These are phyloP conservation scores for Choristoneura rosaceana DNA, from an alignment of 2,888 invertebrate genomes.

Conservation along the genomic window DNA sequence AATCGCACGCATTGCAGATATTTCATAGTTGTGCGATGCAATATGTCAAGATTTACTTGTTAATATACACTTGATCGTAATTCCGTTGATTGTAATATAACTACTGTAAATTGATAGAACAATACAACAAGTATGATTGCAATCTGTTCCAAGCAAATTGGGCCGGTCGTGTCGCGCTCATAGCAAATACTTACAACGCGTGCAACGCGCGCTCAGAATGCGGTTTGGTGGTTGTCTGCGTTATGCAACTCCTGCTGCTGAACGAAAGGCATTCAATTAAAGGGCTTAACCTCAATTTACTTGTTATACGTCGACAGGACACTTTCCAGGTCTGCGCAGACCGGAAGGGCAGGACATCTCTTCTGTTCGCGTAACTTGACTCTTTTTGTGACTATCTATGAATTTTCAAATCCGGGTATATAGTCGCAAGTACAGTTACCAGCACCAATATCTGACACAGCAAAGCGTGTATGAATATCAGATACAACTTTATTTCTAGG, in stretches of 20 bases:
- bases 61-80: too few species aligned
- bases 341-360: too few species aligned
- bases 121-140: not conserved
- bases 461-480: too few species aligned
- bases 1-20: too few species aligned
- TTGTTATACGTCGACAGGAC: not conserved
- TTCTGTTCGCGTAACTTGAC: too few species aligned
- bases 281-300: not conserved
- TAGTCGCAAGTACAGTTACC: not conserved
- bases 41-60: too few species aligned
- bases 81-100: too few species aligned
- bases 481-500: too few species aligned
- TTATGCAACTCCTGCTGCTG: constrained; percentile 51
- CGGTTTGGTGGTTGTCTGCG: constrained; percentile 41
- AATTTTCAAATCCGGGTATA: not conserved
- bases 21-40: too few species aligned
- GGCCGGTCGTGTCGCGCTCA: constrained; percentile 42
- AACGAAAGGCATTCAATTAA: constrained; percentile 37
- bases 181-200: not conserved
- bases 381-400: too few species aligned
- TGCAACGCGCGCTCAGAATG: constrained; percentile 41
- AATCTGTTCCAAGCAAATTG: constrained; percentile 30
- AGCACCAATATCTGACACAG: too few species aligned
- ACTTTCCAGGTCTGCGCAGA: not conserved
- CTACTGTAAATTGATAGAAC: too few species aligned